Base-by-base conservation (phyloP, 2,797 vertebrate species). In the Coccyzus lansbergi region DNA sequence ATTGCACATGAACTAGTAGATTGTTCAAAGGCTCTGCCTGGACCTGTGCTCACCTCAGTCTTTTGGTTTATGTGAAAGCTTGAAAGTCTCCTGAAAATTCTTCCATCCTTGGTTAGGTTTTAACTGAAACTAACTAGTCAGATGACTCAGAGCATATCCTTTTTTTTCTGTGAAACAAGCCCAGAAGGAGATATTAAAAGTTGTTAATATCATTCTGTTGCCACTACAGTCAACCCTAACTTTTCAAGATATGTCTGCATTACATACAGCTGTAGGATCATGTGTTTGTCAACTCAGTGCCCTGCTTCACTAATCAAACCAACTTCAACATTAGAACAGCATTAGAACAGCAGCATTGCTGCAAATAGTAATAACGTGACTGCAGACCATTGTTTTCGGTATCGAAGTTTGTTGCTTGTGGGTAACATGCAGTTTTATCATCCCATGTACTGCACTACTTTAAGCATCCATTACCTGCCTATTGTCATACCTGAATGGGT, bases 401-500 rank as follows among this genome's bases (percentile, higher is more conserved):
- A 55, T 24, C 13, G 74, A 42, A 62, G 15, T 5, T 29, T 46
- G 21, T 42, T 52, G 15, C 1, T 0, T 38, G 19, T 67, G 8
- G 1, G 1, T 8, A 10, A 46, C 22, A 76, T 64, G 29, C 22
- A 33, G 33, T 78, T 86, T 63, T 75, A 46, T 15, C 12, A 31
- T 34, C 9, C 15, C 0, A 0, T 12, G 8, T 34, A 15, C 31
- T 49, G 24, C 2, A 2, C 16, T n/a, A 13, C 36, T 12, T 64
- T 38, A 31, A 20, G 33, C 6, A 64, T 10, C 33, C 5, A 7
- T n/a, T 59, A 15, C 24, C 48, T 65, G 15, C 21, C 13, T n/a
- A 8, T 42, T 81, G 36, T n/a, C 42, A n/a, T 17, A 69, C 15
- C 24, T 56, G 36, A n/a, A 34, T 9, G 25, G 12, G 2, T 21